Base-by-base conservation (phyloP, 2,113 vertebrate species). In the Gopherus evgoodei region DNA sequence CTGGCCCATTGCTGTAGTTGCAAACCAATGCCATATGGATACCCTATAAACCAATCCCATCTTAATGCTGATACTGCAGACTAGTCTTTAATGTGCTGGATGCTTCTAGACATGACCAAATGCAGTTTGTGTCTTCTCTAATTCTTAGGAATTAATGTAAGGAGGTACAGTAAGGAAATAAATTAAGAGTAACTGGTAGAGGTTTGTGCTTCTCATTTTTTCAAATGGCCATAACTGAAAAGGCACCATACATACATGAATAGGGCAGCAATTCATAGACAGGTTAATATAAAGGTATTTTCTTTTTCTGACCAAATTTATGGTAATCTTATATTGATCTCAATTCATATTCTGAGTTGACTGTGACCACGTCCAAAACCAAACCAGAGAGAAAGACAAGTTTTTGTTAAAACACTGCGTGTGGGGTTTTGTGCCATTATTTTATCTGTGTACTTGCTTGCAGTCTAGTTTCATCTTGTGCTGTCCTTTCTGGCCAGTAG, bases 101-200 rank as follows among this genome's bases (percentile, higher is more conserved):
- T 90, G 47, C n/a, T 85, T 59, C 69, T 57, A 38, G 57, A 85
- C 56, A 82, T 79, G 52, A 91, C 49, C 88, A 78, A 96, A 79
- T 90, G n/a, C 29, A 56, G 7, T 42, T 94, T 94, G 52, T 80
- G n/a, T 93, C 50, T 95, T 91, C 12, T 79, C 72, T 92, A 80
- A 78, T 95, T 91, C 75, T 78, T 57, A 96, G 81, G 89, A 94
- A 93, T 59, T 92, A 88, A 75, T 38, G 16, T 89, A 84, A 93
- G 88, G 29, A 88, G 50, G 89, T 90, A 89, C 21, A 93, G 79
- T 24, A 54, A 80, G 17, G 24, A 88, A 89, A 81, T 11, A 44
- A 90, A 85, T 44, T 29, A 59, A 79, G 52, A 91, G 14, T 50
- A 94, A 56, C 7, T 81, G 84, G 62, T 65, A 83, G 69, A 11